These are phyloP conservation scores for Drosophila cognata DNA, from an alignment of 2,888 invertebrate species.

Conservation along the genomic window DNA sequence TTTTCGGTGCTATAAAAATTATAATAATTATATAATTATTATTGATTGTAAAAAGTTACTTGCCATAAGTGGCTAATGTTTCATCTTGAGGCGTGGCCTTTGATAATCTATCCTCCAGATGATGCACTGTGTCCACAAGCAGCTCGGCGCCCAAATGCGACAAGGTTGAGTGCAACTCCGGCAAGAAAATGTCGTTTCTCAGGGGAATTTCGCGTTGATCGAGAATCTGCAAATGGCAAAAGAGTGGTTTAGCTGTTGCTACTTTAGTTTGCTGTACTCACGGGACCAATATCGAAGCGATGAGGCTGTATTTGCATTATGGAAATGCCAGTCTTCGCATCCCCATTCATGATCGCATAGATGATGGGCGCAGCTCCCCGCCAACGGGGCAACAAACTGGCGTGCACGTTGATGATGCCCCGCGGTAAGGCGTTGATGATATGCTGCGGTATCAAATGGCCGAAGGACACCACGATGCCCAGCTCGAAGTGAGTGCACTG, in stretches of 20 bases:
- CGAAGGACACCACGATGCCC: constrained; percentile 97
- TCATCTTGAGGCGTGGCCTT: constrained; percentile 88
- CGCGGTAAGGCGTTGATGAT: constrained; percentile 93
- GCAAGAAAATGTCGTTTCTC: constrained; percentile 87
- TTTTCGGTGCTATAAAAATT: constrained; percentile 89
- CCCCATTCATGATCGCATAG: constrained; percentile 93
- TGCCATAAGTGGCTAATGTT: constrained; percentile 90
- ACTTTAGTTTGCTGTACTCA: constrained; percentile 69
- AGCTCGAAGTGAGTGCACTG: constrained; percentile 88
- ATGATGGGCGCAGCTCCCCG: constrained; percentile 97
- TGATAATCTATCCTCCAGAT: constrained; percentile 87
- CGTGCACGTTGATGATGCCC: constrained; percentile 97
- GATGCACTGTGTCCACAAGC: constrained; percentile 87
- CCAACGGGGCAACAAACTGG: constrained; percentile 95
- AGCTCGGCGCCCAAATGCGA: constrained; percentile 89
- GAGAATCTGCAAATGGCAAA: constrained; percentile 75
- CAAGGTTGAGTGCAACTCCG: constrained; percentile 88
- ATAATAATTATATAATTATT: constrained; percentile 3
- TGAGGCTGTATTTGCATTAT: constrained; percentile 94
- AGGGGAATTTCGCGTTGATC: constrained; percentile 87
- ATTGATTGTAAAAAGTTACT: constrained; percentile 11
- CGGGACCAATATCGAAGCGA: constrained; percentile 91
- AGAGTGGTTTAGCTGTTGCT: not conserved
- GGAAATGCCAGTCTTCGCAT: constrained; percentile 92
- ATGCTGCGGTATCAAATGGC: constrained; percentile 92